These are phyloP conservation scores for Philopedon plagiatum DNA, from an alignment of 2,888 invertebrate genomes.

Conservation along the genomic window DNA sequence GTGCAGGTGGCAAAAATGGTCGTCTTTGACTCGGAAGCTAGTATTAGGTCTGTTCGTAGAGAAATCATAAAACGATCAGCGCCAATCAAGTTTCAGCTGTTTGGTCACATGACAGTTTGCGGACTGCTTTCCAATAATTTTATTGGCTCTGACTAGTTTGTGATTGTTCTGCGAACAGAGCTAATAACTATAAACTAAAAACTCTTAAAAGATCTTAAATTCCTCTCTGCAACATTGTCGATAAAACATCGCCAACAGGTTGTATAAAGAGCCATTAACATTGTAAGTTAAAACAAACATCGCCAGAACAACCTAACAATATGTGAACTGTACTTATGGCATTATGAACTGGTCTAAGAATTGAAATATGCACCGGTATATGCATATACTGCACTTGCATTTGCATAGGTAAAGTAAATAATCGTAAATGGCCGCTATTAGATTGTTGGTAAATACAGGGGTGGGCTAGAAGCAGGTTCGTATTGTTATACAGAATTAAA, in stretches of 20 bases:
- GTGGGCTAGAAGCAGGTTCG: no score
- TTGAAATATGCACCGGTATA: conserved; percentile 27
- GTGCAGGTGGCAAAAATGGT: no score
- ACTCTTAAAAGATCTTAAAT: neutral
- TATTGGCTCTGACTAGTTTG: no score
- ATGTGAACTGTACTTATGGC: conserved; percentile 39
- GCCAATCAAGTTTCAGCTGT: no score
- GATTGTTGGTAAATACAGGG: conserved; percentile 11
- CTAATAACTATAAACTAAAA: no score
- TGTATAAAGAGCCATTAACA: conserved; percentile 39
- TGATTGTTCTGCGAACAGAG: no score
- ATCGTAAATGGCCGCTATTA: neutral
- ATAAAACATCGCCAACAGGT: conserved; percentile 11
- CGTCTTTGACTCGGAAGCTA: no score
- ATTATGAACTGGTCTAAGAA: conserved; percentile 31
- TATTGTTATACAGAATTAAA: no score
- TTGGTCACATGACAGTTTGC: no score
- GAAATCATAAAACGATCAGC: no score
- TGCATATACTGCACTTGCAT: conserved; percentile 11
- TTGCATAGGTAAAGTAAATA: conserved; percentile 30
- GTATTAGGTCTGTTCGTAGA: no score
- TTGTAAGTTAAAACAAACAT: conserved; percentile 38
- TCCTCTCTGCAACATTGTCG: conserved; percentile 4
- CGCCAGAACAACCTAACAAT: conserved; percentile 35
- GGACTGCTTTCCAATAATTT: no score